Base-by-base conservation (phyloP, 1,140 invertebrate species). In the Eumaeus atala region DNA sequence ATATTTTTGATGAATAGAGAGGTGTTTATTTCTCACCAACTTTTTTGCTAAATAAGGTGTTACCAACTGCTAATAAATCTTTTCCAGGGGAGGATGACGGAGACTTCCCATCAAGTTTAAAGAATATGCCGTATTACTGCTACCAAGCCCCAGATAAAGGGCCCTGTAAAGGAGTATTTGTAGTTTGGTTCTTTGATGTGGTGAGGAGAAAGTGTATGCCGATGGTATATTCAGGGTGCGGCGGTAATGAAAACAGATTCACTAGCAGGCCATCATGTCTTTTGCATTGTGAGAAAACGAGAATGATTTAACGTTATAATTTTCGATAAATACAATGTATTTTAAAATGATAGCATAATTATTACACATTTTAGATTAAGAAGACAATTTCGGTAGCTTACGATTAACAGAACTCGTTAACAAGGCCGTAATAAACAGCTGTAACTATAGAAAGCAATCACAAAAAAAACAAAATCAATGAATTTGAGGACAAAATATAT, bases 191-290 rank as follows among this genome's bases (percentile, higher is more conserved):
- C 66, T 86, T 63, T 56, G 83, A 86, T 49, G 34, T 84, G 2
- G 64, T 86, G 0, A 66, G 70, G 40, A 58, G 80, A 14, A 61
- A 74, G 40, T 84, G 80, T 59, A 73, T 79, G 73, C 71, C 66
- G 0, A 83, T 84, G 78, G 66, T 83, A 38, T 84, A 84, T 47
- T 84, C 80, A 0, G 83, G 83, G 6, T 86, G 83, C 42, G 80
- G 80, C 2, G 83, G 83, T 10, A 86, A 86, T 40, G 76, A 83
- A 48, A 86, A 86, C 48, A 70, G 74, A 57, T 86, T 86, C 33
- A 55, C 58, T 1, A 67, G 52, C 17, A 55, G 73, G 60, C 51
- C 53, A 0, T 57, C 70, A 1, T 85, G 82, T 63, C 40, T 62
- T 9, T 64, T 67, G 44, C 69, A 79, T 55, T 85, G 81, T 58